Conservation (phyloP, 2,888 invertebrate genomes). For the Parnassius mnemosyne region DNA sequence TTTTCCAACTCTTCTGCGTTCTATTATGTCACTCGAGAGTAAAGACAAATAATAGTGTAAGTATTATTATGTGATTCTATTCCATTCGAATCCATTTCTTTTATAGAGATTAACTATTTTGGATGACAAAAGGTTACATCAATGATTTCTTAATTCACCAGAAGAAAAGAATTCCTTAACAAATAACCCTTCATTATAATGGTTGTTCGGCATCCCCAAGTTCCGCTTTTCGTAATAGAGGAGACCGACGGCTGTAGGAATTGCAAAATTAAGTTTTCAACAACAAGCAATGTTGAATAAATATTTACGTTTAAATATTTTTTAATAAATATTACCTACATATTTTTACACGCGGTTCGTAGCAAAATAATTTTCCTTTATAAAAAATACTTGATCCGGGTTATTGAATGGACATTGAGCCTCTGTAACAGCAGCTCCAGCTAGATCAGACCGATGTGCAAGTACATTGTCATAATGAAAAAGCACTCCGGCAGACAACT, state of each 20-base stretch:
- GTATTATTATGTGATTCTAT: conserved; percentile 17
- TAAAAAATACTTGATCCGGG: no score
- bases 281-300: neutral
- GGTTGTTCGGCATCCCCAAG: conserved; percentile 4
- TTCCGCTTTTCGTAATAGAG: conserved; percentile 25
- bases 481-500: no score
- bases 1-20: conserved; percentile 35
- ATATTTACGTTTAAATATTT: no score
- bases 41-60: conserved; percentile 17
- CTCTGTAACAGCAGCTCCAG: no score
- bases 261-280: conserved; percentile 16
- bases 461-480: no score
- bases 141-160: neutral
- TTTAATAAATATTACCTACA: no score
- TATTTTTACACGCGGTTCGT: no score
- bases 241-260: conserved; percentile 8
- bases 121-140: conserved; percentile 14
- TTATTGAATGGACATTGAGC: no score
- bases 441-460: no score
- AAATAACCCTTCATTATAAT: conserved; percentile 10
- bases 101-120: conserved; percentile 5
- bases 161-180: neutral
- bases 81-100: conserved; percentile 8
- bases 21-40: conserved; percentile 48
- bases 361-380: no score